Conservation (phyloP, 2,888 invertebrate genomes). For the Stenichneumon culpator region DNA sequence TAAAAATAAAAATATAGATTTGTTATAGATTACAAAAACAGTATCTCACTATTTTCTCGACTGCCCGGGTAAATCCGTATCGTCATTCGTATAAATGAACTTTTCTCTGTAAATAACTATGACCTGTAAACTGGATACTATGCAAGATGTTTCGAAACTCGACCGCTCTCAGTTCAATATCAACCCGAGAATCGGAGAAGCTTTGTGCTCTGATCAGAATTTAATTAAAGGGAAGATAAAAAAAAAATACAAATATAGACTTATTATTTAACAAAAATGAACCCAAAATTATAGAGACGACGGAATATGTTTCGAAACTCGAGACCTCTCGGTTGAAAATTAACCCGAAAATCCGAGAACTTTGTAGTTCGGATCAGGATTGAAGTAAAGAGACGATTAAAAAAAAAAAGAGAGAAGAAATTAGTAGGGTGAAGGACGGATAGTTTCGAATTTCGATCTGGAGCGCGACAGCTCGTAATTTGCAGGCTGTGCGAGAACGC, state of each 20-base stretch:
- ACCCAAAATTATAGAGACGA: no score
- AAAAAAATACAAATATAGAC: no score
- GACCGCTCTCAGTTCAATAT: not conserved
- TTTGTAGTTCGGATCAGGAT: not conserved
- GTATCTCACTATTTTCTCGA: conserved; percentile 31
- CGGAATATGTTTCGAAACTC: conserved; percentile 13
- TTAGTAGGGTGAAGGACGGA: conserved; percentile 9
- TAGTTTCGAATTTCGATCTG: conserved; percentile 42
- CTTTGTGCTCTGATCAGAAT: not conserved
- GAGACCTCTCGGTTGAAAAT: not conserved
- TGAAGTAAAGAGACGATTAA: not conserved
- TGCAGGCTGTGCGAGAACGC: conserved; percentile 37
- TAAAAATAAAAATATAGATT: not conserved
- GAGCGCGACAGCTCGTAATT: conserved; percentile 41
- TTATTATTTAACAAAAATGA: no score
- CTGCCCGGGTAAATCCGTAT: conserved; percentile 9
- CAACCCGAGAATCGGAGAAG: not conserved
- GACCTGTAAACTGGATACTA: not conserved
- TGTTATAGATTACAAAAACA: not conserved
- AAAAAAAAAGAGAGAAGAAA: not conserved
- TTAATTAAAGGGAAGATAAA: not conserved
- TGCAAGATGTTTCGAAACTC: conserved; percentile 13
- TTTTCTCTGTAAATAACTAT: conserved; percentile 33
- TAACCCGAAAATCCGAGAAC: conserved; percentile 1
- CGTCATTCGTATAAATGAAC: conserved; percentile 42